A percentile compares a stretch with the other conserved stretches of the same genome.
phyloP scores from a whole-genome alignment of 2,888 invertebrate genomes.

The Monoplex corrugatus region DNA sequence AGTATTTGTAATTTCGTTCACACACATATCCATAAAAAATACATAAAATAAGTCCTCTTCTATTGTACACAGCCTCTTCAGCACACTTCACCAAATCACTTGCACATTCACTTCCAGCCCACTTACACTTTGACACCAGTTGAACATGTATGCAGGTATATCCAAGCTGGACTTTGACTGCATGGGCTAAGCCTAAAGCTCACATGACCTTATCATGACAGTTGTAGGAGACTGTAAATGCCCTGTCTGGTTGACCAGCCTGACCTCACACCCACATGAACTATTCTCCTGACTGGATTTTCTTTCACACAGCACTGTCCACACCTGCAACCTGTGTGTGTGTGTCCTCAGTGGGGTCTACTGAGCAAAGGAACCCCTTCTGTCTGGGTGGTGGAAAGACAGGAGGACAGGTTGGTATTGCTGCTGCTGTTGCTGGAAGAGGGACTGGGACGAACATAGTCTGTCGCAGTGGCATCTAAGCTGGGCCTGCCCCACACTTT shows the following conservation, averaged over 20 bases:
- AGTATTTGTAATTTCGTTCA: constrained; percentile 18
- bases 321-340: background rate
- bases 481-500: constrained; percentile 8
- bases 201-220: too few relatives aligned
- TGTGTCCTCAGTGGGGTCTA: constrained; percentile 46
- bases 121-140: too few relatives aligned
- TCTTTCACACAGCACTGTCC: background rate
- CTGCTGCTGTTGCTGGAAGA: constrained; percentile 31
- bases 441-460: background rate
- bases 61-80: too few relatives aligned
- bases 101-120: too few relatives aligned
- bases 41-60: too few relatives aligned
- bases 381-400: constrained; percentile 50
- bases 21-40: background rate
- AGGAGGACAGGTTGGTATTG: constrained; percentile 42
- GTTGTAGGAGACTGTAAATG: too few relatives aligned
- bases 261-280: background rate
- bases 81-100: too few relatives aligned
- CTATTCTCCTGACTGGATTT: background rate
- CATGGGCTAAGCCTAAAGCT: too few relatives aligned
- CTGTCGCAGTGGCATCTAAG: background rate
- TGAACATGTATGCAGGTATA: too few relatives aligned
- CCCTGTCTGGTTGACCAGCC: background rate
- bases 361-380: constrained; percentile 45
- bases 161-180: too few relatives aligned